Percentiles rank a stretch among this genome's conserved stretches.
phyloP scores from a whole-genome alignment of 2,797 vertebrate species.

The Enteromius argenteus region DNA sequence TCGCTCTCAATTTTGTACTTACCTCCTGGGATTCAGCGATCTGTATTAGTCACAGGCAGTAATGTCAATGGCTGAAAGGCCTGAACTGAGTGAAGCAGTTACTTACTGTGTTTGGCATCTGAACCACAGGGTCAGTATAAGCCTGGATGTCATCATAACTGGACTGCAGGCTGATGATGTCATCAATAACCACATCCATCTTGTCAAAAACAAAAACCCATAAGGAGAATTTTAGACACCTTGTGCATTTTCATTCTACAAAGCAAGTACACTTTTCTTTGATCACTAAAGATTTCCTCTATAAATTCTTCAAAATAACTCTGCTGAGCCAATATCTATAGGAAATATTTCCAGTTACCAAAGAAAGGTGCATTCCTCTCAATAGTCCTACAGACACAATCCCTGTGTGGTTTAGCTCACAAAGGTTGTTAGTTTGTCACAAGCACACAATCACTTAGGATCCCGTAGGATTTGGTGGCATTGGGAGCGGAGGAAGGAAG shows the following conservation, averaged over 20 bases:
- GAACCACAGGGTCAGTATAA: slow-evolving; percentile 87
- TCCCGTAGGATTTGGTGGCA: slow-evolving; percentile 34
- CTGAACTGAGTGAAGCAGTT: slow-evolving; percentile 13
- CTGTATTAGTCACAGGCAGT: slow-evolving; percentile 30
- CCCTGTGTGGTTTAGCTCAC: slow-evolving; percentile 32
- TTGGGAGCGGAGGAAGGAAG: slow-evolving; percentile 47
- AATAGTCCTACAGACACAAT: slow-evolving; percentile 24
- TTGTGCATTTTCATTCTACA: slow-evolving; percentile 5
- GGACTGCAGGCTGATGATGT: slow-evolving; percentile 93
- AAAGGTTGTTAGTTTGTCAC: slow-evolving; percentile 26
- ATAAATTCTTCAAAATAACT: slow-evolving; percentile 17
- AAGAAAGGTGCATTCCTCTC: slow-evolving; percentile 19
- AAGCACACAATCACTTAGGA: slow-evolving; percentile 28
- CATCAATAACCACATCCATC: slow-evolving; percentile 96
- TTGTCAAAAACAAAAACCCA: slow-evolving; percentile 66
- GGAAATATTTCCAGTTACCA: slow-evolving; percentile 13
- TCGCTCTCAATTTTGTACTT: slow-evolving; percentile 49
- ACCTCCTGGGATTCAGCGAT: slow-evolving; percentile 46
- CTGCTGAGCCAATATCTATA: neutral
- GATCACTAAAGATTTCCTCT: neutral
- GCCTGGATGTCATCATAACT: slow-evolving; percentile 88
- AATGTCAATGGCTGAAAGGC: slow-evolving; percentile 25
- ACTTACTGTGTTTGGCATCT: slow-evolving; percentile 96
- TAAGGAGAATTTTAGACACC: slow-evolving; percentile 13
- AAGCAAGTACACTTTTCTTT: neutral